Conservation (phyloP, 2,888 invertebrate species). For the Lissocephala sabroskyi region DNA sequence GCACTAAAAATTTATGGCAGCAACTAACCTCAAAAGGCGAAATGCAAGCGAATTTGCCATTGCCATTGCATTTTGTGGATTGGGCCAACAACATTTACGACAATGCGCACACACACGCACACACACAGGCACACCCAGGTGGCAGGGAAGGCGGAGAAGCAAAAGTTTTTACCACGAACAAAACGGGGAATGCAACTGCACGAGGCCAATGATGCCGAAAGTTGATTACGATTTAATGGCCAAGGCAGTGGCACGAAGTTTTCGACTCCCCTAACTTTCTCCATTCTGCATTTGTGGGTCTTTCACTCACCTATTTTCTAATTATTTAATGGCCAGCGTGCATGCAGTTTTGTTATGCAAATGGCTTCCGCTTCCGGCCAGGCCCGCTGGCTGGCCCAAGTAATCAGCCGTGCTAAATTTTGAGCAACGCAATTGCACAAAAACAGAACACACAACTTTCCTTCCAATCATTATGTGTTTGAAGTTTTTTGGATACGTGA, state of each 20-base stretch:
- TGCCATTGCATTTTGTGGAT: no score
- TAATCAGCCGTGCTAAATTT: conserved; percentile 41
- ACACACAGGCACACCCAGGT: conserved; percentile 1
- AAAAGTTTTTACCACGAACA: no score
- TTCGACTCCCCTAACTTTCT: conserved; percentile 6
- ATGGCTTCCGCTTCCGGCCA: conserved; percentile 33
- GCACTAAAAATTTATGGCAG: conserved; percentile 57
- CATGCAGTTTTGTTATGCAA: conserved; percentile 66
- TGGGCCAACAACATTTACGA: conserved; percentile 32
- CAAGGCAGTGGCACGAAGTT: conserved; percentile 44
- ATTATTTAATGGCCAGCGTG: conserved; percentile 58
- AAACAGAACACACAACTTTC: conserved; percentile 36
- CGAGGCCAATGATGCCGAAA: conserved; percentile 47
- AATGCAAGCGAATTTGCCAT: conserved; percentile 30
- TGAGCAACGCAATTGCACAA: conserved; percentile 35
- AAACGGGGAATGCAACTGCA: no score
- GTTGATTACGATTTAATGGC: conserved; percentile 60
- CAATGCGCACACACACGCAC: conserved; percentile 20
- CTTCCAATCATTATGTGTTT: conserved; percentile 50
- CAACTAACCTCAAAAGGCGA: conserved; percentile 51
- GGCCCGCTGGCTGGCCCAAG: conserved; percentile 24
- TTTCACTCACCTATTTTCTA: conserved; percentile 38
- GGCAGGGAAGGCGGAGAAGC: not conserved
- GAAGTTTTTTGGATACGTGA: conserved; percentile 56
- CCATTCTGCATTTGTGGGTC: not conserved